These are phyloP conservation scores for Ictidomys tridecemlineatus DNA, from an alignment of 2,113 vertebrate species.

Conservation along the genomic window DNA sequence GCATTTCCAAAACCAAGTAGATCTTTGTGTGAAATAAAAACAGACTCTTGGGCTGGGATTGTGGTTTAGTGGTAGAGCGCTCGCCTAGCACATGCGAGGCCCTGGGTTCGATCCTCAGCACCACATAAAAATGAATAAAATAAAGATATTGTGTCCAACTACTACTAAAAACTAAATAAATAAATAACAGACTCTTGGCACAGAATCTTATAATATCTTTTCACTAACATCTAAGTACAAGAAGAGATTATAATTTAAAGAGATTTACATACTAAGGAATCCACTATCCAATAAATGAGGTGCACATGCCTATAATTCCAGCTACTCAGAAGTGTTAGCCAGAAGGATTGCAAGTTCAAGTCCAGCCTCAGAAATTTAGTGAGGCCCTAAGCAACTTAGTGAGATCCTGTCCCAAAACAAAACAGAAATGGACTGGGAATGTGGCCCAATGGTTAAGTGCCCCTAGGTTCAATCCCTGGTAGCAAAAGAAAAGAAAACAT, in stretches of 20 bases:
- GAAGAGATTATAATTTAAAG: not conserved
- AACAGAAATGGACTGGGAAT: too few relatives aligned
- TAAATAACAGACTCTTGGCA: not conserved
- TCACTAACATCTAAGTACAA: not conserved
- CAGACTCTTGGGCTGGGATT: not conserved
- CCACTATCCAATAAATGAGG: not conserved
- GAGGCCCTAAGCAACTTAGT: not conserved
- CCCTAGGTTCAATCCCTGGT: too few relatives aligned
- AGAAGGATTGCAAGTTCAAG: not conserved
- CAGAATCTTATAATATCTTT: not conserved
- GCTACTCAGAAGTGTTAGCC: not conserved
- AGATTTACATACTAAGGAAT: not conserved
- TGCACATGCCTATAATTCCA: not conserved
- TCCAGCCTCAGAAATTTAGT: not conserved
- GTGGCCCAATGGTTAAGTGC: too few relatives aligned
- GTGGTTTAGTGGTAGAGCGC: too few relatives aligned
- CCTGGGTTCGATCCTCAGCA: too few relatives aligned
- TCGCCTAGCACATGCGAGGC: too few relatives aligned
- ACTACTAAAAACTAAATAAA: too few relatives aligned
- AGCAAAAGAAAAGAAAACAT: not conserved
- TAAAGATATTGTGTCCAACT: too few relatives aligned
- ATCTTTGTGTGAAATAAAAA: slow-evolving; percentile 2
- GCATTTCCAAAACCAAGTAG: slow-evolving; percentile 19
- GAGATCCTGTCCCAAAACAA: not conserved
- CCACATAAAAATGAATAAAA: too few relatives aligned